Conservation (phyloP, 2,888 invertebrate genomes). For the Drosophila parthenogenetica region DNA sequence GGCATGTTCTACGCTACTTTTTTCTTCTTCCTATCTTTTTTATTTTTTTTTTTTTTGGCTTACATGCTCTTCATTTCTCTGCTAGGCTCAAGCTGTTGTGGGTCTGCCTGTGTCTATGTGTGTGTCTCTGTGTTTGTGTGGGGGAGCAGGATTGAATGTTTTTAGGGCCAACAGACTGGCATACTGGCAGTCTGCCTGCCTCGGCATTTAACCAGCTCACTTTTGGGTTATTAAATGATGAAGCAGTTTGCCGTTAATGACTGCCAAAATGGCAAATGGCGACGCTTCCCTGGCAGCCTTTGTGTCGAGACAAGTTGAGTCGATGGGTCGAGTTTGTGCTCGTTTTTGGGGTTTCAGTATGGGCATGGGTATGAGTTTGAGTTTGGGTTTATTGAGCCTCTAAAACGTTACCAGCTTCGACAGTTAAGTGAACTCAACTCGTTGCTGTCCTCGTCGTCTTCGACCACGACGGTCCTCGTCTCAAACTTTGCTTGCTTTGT, state of each 20-base stretch:
- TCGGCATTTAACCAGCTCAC: constrained; percentile 81
- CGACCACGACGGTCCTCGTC: constrained; percentile 34
- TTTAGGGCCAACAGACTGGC: constrained; percentile 53
- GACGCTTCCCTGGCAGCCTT: constrained; percentile 52
- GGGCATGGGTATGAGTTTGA: neutral
- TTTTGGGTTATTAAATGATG: constrained; percentile 82
- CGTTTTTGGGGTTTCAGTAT: constrained; percentile 25
- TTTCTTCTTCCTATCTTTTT: constrained; percentile 14
- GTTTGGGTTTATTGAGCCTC: constrained; percentile 74
- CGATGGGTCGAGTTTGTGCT: constrained; percentile 43
- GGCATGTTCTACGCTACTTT: constrained; percentile 75
- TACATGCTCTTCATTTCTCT: constrained; percentile 16
- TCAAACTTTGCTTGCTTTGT: constrained; percentile 46
- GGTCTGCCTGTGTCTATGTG: constrained; percentile 31
- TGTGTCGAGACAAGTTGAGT: constrained; percentile 33
- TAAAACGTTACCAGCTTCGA: constrained; percentile 63
- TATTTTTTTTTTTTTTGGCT: constrained; percentile 6
- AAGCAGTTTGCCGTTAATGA: constrained; percentile 81
- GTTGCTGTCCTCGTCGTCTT: constrained; percentile 17
- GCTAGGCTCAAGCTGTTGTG: constrained; percentile 64
- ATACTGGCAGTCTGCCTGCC: constrained; percentile 32
- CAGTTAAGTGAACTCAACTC: constrained; percentile 21
- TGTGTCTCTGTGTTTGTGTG: constrained; percentile 25
- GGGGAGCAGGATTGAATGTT: constrained; percentile 36
- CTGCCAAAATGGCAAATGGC: constrained; percentile 72